These are phyloP conservation scores for Micronycteris hirsuta DNA, from an alignment of 2,113 vertebrate species.

Conservation along the genomic window DNA sequence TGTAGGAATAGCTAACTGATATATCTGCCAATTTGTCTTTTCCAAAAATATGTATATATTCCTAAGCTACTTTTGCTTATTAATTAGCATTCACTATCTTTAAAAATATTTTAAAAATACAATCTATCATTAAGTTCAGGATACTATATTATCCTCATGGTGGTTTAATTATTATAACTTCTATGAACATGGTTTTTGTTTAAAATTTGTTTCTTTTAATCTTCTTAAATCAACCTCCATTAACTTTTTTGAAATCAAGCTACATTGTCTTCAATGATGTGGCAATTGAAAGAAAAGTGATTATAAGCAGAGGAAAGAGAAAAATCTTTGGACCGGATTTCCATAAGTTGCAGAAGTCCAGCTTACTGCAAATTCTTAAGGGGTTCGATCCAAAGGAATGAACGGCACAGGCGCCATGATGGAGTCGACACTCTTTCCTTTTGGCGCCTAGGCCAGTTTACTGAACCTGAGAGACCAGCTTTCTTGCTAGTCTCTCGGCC, in stretches of 20 bases:
- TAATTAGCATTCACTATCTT: background rate
- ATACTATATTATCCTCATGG: background rate
- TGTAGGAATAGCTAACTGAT: background rate
- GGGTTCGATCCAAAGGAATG: too few species aligned
- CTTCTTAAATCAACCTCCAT: background rate
- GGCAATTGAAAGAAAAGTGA: background rate
- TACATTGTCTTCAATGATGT: background rate
- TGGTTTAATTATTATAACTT: background rate
- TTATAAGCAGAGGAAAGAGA: background rate
- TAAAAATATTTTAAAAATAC: background rate
- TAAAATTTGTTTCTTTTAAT: background rate
- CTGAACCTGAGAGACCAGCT: too few species aligned
- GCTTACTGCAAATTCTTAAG: too few species aligned
- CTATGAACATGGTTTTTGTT: background rate
- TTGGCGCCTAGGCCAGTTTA: too few species aligned
- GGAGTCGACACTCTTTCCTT: too few species aligned
- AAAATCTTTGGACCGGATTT: background rate
- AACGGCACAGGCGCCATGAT: too few species aligned
- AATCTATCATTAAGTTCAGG: background rate
- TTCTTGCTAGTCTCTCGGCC: too few species aligned
- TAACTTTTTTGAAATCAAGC: background rate
- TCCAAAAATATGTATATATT: background rate
- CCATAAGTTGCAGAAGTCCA: too few species aligned
- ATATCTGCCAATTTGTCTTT: background rate
- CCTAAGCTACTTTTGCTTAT: background rate